Evolutionary conservation across 2,888 invertebrate species (phyloP).

Genomic region (Operophtera brumata): DNA sequence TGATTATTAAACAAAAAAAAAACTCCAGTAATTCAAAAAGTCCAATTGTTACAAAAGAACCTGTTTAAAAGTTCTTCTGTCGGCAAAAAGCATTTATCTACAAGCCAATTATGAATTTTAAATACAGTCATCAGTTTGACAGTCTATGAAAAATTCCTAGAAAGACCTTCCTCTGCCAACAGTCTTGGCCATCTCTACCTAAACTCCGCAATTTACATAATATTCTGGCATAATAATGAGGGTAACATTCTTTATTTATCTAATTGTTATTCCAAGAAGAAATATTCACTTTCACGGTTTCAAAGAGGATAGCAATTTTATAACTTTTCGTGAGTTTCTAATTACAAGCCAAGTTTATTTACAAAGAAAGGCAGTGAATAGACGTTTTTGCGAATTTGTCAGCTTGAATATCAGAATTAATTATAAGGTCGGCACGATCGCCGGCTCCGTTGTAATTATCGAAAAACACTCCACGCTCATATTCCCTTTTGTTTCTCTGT

Average conservation of each 20-base stretch:
- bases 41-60: too few species aligned
- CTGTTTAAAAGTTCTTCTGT: too few species aligned
- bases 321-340: conserved; percentile 32
- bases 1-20: too few species aligned
- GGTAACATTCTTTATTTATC: conserved; percentile 15
- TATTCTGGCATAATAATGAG: conserved; percentile 10
- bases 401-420: conserved; percentile 48
- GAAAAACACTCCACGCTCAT: conserved; percentile 39
- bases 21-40: too few species aligned
- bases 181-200: too few species aligned
- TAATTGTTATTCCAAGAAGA: conserved; percentile 19
- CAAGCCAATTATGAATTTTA: too few species aligned
- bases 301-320: conserved; percentile 28
- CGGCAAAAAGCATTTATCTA: too few species aligned
- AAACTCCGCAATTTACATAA: conserved; percentile 1
- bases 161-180: too few species aligned
- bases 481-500: conserved; percentile 40
- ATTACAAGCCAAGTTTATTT: conserved; percentile 35
- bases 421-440: conserved; percentile 37
- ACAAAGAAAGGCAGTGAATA: conserved; percentile 36
- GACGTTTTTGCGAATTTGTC: conserved; percentile 40
- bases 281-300: conserved; percentile 25
- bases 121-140: too few species aligned
- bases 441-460: conserved; percentile 47
- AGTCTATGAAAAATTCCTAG: too few species aligned